These are phyloP conservation scores for Pipra filicauda DNA, from an alignment of 2,113 vertebrate genomes.

Conservation along the genomic window DNA sequence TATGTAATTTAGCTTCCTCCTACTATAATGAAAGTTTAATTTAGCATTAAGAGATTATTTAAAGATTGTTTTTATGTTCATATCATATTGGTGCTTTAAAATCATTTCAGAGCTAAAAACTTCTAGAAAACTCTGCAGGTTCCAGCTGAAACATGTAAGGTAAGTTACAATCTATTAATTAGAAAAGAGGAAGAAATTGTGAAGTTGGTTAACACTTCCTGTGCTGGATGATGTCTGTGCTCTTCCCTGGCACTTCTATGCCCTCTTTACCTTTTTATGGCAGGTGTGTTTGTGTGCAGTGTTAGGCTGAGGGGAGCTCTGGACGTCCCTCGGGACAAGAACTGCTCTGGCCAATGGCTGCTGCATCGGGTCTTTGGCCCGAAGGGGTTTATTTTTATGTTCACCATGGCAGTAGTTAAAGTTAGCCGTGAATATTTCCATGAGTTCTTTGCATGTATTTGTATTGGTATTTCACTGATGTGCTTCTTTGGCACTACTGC, in stretches of 20 bases:
- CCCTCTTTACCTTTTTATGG: background rate
- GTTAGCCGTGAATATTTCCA: background rate
- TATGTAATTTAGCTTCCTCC: background rate
- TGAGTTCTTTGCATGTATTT: background rate
- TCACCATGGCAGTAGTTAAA: background rate
- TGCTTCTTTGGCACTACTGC: background rate
- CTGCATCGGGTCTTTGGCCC: fast-evolving
- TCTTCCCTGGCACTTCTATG: background rate
- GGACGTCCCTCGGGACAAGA: background rate
- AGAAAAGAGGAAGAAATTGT: background rate
- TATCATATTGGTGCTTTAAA: background rate
- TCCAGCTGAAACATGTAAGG: background rate
- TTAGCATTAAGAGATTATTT: background rate
- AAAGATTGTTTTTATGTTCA: background rate
- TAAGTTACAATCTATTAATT: background rate
- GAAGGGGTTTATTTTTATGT: background rate
- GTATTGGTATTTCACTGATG: background rate
- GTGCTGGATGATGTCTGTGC: background rate
- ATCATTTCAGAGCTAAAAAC: background rate
- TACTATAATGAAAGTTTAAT: background rate
- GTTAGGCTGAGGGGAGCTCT: background rate
- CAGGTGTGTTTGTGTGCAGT: background rate
- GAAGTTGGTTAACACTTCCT: background rate
- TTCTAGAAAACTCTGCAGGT: background rate
- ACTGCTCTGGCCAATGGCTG: background rate